Evolutionary conservation across 2,888 invertebrate genomes (phyloP).

Genomic region (Lucinisca nassula): DNA sequence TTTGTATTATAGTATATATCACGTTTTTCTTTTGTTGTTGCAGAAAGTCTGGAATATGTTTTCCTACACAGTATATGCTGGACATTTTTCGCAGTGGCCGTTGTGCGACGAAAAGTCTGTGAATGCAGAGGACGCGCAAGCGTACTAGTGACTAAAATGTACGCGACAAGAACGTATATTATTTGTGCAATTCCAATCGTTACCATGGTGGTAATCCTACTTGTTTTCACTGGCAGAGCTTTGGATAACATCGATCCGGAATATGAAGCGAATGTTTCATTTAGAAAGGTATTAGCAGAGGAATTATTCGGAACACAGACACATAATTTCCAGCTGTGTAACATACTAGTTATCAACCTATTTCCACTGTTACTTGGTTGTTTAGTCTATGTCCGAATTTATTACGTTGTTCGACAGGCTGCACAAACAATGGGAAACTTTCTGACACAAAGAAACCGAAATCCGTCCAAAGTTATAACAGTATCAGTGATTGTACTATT

Average conservation of each 20-base stretch:
- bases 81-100: conserved; percentile 51
- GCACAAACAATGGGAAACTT: conserved; percentile 29
- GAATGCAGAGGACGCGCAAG: conserved; percentile 58
- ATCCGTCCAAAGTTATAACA: conserved; percentile 51
- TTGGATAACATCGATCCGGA: neutral
- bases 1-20: too few species aligned
- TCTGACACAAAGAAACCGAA: conserved; percentile 26
- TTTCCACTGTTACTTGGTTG: conserved; percentile 35
- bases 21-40: conserved; percentile 8
- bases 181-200: conserved; percentile 31
- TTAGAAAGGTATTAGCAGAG: too few species aligned
- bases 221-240: neutral
- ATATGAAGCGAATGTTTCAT: neutral
- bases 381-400: conserved; percentile 40
- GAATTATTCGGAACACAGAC: neutral
- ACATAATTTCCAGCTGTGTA: conserved; percentile 18
- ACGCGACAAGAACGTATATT: conserved; percentile 34
- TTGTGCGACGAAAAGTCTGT: conserved; percentile 57
- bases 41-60: conserved; percentile 44
- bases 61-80: conserved; percentile 54
- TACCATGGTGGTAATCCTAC: neutral
- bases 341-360: conserved; percentile 26
- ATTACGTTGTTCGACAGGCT: conserved; percentile 30
- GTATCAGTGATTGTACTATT: conserved; percentile 35
- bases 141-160: conserved; percentile 38